Evolutionary conservation across 2,113 vertebrate species (phyloP).

Genomic region (Machaerirhynchus nigripectus): DNA sequence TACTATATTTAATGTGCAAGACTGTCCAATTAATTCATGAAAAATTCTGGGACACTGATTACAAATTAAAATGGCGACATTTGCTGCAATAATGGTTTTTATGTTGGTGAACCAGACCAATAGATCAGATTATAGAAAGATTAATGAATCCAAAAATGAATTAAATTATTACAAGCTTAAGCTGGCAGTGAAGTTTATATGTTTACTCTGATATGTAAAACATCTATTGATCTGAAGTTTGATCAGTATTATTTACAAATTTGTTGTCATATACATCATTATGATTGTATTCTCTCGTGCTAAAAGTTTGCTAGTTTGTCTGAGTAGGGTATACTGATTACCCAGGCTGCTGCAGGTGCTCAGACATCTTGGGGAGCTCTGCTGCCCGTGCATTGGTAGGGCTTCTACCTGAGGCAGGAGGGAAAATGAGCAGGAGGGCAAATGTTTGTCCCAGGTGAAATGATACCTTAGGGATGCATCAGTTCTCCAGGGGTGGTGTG

Average conservation of each 20-base stretch:
- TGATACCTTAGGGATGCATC: rapidly evolving
- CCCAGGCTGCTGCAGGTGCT: neutral
- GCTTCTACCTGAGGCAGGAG: neutral
- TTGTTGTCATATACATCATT: neutral
- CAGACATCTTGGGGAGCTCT: neutral
- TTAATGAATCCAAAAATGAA: neutral
- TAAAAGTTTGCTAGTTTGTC: neutral
- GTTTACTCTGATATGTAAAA: neutral
- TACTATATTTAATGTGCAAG: slow-evolving; percentile 8
- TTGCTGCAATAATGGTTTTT: slow-evolving; percentile 20
- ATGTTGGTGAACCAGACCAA: neutral
- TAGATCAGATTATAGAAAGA: slow-evolving; percentile 18
- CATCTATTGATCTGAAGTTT: neutral
- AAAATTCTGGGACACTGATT: neutral
- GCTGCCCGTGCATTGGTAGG: neutral
- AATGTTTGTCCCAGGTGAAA: neutral
- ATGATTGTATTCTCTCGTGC: neutral
- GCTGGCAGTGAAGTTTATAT: neutral
- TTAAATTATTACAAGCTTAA: slow-evolving; percentile 11
- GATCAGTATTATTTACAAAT: neutral
- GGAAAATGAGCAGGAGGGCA: neutral
- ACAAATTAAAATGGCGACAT: neutral
- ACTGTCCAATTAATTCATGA: neutral
- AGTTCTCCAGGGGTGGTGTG: rapidly evolving
- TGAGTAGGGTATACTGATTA: neutral